Conservation (phyloP, 64 coral and sea anemone species). For the Pachyseris speciosa region DNA sequence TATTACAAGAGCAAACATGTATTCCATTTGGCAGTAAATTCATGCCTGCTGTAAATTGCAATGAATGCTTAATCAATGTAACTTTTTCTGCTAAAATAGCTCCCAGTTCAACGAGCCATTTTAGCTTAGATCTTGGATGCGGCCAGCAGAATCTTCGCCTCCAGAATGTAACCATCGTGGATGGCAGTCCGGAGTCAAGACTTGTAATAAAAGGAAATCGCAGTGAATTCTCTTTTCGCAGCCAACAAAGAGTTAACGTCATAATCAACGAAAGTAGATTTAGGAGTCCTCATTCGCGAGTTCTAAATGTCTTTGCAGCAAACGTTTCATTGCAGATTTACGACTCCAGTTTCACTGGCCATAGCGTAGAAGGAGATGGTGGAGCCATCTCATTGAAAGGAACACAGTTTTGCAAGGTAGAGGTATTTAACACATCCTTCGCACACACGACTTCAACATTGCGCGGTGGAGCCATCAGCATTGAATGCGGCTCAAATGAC, state of each 20-base stretch:
- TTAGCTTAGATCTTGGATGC: background rate
- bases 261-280: background rate
- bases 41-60: background rate
- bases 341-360: conserved; percentile 9
- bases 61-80: conserved; percentile 1
- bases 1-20: background rate
- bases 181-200: background rate
- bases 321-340: conserved; percentile 14
- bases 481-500: too few species aligned
- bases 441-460: background rate
- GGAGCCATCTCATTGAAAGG: conserved; percentile 11
- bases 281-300: background rate
- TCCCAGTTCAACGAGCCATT: background rate
- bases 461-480: background rate
- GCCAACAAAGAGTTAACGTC: background rate
- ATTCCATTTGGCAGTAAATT: background rate
- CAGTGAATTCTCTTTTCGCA: background rate
- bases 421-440: background rate
- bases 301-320: background rate
- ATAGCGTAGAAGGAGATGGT: background rate
- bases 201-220: background rate
- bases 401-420: background rate
- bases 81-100: background rate
- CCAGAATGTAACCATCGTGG: background rate
- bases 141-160: background rate